Base-by-base conservation (phyloP, 1,140 invertebrate genomes). In the Apis dorsata region DNA sequence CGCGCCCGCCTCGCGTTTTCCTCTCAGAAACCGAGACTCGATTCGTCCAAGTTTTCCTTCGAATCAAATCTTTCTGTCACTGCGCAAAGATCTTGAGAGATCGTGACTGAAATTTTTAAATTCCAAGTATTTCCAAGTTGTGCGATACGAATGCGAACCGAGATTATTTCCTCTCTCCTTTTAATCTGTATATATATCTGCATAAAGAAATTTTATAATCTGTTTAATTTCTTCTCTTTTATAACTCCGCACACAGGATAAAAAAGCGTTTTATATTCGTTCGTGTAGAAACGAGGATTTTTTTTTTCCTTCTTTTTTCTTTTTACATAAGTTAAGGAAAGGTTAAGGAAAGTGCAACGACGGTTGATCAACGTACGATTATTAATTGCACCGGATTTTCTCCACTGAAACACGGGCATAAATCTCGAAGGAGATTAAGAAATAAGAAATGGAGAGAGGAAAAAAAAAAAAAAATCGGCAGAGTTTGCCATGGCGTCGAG, bases 401-500 rank as follows among this genome's bases (percentile, higher is more conserved):
- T 12, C 5, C 4, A 13, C 21, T 9, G 1, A 10, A 15, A n/a
- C 12, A 24, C 15, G 17, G 17, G 34, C 8, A 51, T 24, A 17
- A 70, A 24, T 70, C 12, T 24, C 12, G 11, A 12, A 60, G 34
- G n/a, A 44, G 21, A 57, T 78, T 21, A 19, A 34, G 19, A 60
- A 70, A 71, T 21, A 65, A 57, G 53, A 13, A 12, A 65, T 44
- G 80, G n/a, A 24, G 59, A 62, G 17, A 3, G 17, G 34, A 70
- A 60, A 62, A 57, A 77, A 79, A 44, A 44, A 28, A 60, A 79
- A 81, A 77, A 71, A 86, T 87, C 76, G 77, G 81, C 79, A 78
- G 44, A 68, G 74, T 68, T 75, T 75, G 83, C 79, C 82, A 87
- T 86, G 66, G 85, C 69, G 86, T 86, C 85, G 63, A 74, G 68